These are phyloP conservation scores for Aelia acuminata DNA, from an alignment of 2,888 invertebrate genomes.

Conservation along the genomic window DNA sequence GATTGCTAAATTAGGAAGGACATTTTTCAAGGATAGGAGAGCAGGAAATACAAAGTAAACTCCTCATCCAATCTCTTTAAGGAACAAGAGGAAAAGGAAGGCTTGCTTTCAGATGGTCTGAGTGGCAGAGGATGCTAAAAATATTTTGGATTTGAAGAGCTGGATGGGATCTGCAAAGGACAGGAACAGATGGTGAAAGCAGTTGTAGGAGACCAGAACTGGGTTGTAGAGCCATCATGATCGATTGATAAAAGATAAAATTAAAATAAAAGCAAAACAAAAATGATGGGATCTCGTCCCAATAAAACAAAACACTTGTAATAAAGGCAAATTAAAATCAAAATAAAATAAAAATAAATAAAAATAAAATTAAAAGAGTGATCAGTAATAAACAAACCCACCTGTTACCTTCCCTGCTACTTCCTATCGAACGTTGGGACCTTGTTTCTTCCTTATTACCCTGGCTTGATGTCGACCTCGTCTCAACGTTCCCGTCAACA, in stretches of 20 bases:
- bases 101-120: no score
- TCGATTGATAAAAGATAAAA: background rate
- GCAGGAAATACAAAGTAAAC: no score
- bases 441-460: conserved; percentile 78
- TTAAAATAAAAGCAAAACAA: background rate
- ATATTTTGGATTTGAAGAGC: no score
- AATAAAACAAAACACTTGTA: conserved; percentile 1
- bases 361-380: background rate
- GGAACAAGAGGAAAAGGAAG: no score
- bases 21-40: no score
- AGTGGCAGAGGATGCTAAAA: no score
- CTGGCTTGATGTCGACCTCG: conserved; percentile 86
- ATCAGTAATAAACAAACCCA: conserved; percentile 68
- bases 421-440: conserved; percentile 74
- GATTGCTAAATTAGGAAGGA: no score
- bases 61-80: no score
- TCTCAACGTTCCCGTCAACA: conserved; percentile 92
- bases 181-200: no score
- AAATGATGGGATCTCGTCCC: background rate
- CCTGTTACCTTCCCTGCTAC: conserved; percentile 82
- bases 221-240: no score
- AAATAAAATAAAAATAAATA: conserved; percentile 56
- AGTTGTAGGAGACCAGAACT: no score
- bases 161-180: no score
- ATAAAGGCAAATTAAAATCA: background rate